Evolutionary conservation across 2,113 vertebrate genomes (phyloP), one percentile per base, ranked within the genome.

Genomic region (Cromileptes altivelis): DNA sequence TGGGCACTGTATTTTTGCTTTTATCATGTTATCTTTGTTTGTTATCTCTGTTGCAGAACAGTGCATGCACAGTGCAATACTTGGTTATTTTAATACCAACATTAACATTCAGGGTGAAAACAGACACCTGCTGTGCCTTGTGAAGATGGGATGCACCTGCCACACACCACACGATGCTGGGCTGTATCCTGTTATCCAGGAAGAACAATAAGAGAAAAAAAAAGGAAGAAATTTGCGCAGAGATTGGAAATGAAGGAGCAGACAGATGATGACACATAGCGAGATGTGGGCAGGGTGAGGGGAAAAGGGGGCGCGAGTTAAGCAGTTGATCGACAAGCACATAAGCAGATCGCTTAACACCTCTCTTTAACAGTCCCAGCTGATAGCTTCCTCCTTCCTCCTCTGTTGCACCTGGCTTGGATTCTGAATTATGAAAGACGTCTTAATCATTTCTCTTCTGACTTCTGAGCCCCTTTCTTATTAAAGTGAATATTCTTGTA

Each of bases 31-130:
- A 47, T 70, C 15, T 47, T 57, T 70, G 40, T 8, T 49, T 27
- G 21, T 56, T 42, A 49, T 69, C 42, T 64, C 40, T 69, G 40
- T 19, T 57, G 27, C 12, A 55, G 73, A 74, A 57, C 65, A 75
- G 58, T 85, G 64, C 52, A 74, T 80, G 67, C 60, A 64, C 64
- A 60, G 74, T 10, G 12, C 30, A 79, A 73, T 74, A 69, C 45
- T 77, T 65, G 71, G 70, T 82, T 33, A 75, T 79, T 80, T 76
- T 70, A 88, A 88, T 80, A 63, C 27, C 56, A 60, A 25, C 75
- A 90, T 92, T 91, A 88, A 62, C 71, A 91, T 92, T 91, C 89
- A 87, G 63, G 56, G 75, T 76, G 81, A 91, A 81, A 68, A 82
- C 78, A 91, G 78, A 90, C 81, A 89, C 88, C 91, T 91, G 86